These are phyloP conservation scores for Falco berigora DNA, from an alignment of 2,797 vertebrate genomes.

Conservation along the genomic window DNA sequence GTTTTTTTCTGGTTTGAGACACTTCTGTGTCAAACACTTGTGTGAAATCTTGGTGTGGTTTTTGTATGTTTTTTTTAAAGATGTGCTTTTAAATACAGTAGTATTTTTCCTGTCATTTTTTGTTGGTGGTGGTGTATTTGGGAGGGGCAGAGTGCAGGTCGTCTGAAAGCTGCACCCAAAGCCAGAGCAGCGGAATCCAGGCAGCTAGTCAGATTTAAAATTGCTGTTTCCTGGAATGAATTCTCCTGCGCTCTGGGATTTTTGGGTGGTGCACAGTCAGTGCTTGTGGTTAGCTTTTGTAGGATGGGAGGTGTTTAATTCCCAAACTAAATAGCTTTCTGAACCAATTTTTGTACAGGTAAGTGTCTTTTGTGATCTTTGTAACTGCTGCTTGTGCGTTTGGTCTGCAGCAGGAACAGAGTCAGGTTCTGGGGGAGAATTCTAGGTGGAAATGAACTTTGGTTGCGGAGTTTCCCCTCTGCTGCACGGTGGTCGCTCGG, in stretches of 20 bases:
- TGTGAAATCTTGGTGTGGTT: background rate
- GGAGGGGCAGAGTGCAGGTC: background rate
- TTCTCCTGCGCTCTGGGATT: background rate
- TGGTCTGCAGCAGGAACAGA: background rate
- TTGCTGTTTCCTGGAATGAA: fast-evolving
- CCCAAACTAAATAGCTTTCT: background rate
- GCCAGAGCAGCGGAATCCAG: background rate
- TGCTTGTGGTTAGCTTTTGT: background rate
- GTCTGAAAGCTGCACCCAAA: background rate
- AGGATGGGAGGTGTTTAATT: background rate
- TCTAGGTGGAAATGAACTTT: background rate
- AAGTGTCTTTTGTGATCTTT: background rate
- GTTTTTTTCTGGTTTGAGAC: background rate
- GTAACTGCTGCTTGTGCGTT: background rate
- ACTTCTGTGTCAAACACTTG: background rate
- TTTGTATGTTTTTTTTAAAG: background rate
- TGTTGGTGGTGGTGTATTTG: background rate
- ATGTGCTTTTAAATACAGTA: background rate
- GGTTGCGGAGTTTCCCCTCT: background rate
- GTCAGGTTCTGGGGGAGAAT: background rate
- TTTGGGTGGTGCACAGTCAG: fast-evolving
- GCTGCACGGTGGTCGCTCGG: fast-evolving
- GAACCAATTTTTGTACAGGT: background rate
- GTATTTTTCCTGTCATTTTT: fast-evolving
- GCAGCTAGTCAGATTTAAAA: background rate